These are phyloP conservation scores for Hydrolagus colliei DNA, from an alignment of 2,797 vertebrate genomes.

Conservation along the genomic window DNA sequence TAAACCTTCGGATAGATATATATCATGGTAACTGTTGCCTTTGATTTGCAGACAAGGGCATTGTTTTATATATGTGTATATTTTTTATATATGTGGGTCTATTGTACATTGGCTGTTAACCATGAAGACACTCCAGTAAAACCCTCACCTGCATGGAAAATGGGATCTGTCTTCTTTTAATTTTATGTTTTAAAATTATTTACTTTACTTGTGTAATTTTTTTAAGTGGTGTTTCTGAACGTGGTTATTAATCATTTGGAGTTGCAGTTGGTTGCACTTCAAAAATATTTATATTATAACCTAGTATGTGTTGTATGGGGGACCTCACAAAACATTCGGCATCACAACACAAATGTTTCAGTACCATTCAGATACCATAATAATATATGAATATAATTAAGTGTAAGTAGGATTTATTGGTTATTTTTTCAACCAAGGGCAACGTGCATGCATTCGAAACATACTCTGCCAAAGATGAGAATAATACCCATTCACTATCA, in stretches of 20 bases:
- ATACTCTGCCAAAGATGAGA: too few species aligned
- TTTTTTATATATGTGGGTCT: background rate
- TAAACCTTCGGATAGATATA: background rate
- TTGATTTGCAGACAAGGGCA: slow-evolving; percentile 3
- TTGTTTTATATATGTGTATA: background rate
- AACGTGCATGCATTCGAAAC: too few species aligned
- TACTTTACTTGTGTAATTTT: background rate
- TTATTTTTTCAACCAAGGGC: too few species aligned
- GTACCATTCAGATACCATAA: too few species aligned
- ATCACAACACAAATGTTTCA: too few species aligned
- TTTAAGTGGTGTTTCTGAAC: background rate
- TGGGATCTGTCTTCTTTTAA: slow-evolving; percentile 3
- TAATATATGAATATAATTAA: too few species aligned
- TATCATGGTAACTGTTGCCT: background rate
- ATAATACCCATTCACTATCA: too few species aligned
- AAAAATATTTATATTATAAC: background rate
- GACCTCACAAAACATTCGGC: too few species aligned
- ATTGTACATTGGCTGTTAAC: background rate
- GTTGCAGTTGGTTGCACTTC: background rate
- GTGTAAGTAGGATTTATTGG: too few species aligned
- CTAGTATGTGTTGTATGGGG: too few species aligned
- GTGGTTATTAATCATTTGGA: background rate
- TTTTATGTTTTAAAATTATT: background rate
- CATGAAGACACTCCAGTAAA: background rate
- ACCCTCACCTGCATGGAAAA: slow-evolving; percentile 1